Conservation (phyloP, 2,888 invertebrate genomes). For the Anorthoa munda region DNA sequence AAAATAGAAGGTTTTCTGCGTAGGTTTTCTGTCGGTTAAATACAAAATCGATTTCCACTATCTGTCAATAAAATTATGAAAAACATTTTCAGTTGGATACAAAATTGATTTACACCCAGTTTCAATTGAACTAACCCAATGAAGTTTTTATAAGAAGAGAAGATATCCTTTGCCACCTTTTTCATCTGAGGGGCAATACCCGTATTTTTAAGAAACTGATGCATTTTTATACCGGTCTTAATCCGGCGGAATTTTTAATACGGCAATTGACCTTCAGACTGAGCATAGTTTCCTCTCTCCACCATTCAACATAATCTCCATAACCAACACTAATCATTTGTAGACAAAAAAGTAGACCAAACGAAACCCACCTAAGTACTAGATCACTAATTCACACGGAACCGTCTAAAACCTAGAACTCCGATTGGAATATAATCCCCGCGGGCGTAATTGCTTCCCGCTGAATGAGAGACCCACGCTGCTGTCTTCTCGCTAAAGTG, state of each 20-base stretch:
- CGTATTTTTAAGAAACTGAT: no score
- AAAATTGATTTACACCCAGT: not conserved
- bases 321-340: not conserved
- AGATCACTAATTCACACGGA: slow-evolving; percentile 16
- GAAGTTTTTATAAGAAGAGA: not conserved
- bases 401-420: slow-evolving; percentile 24
- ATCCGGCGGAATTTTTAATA: no score
- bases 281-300: not conserved
- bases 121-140: not conserved
- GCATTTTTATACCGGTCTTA: no score
- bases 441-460: slow-evolving; percentile 51
- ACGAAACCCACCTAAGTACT: not conserved
- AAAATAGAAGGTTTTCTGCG: not conserved
- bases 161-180: not conserved
- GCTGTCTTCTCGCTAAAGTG: no score
- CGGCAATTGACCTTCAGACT: no score
- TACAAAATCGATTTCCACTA: no score
- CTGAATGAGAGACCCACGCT: slow-evolving; percentile 36
- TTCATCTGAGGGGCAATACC: no score
- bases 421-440: slow-evolving; percentile 47
- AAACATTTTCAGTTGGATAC: not conserved
- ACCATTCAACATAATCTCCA: not conserved
- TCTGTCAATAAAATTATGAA: not conserved
- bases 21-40: no score
- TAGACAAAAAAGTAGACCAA: not conserved